These are phyloP conservation scores for Anthrax anthrax DNA, from an alignment of 2,888 invertebrate genomes.

Conservation along the genomic window DNA sequence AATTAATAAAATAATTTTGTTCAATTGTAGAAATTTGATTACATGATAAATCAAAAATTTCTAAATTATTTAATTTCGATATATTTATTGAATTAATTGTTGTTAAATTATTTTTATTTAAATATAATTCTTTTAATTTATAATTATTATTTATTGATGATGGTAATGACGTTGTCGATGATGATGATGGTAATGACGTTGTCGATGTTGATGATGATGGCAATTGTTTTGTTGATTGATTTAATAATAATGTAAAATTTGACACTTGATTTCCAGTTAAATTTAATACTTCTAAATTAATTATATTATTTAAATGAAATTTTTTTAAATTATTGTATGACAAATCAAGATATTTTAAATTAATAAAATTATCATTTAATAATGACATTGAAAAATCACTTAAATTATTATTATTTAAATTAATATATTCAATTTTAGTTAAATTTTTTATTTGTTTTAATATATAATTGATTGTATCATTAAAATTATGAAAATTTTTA, in stretches of 20 bases:
- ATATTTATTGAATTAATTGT: conserved; percentile 16
- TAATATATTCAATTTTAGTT: conserved; percentile 3
- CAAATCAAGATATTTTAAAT: conserved; percentile 11
- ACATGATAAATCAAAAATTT: conserved; percentile 29
- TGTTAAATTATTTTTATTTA: conserved; percentile 14
- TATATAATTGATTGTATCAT: not conserved
- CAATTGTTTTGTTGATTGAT: too few species aligned
- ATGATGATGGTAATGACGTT: too few species aligned
- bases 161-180: not conserved
- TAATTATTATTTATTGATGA: not conserved
- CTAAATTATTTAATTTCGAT: conserved; percentile 19
- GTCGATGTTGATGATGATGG: too few species aligned
- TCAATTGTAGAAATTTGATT: conserved; percentile 24
- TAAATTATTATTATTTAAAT: conserved; percentile 13
- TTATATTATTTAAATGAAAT: not conserved
- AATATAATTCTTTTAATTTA: not conserved
- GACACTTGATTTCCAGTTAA: conserved; percentile 13
- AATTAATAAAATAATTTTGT: conserved; percentile 21
- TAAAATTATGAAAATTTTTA: conserved; percentile 8
- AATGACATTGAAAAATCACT: not conserved
- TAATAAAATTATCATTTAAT: conserved; percentile 1
- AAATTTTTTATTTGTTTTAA: not conserved
- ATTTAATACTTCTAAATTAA: conserved; percentile 10
- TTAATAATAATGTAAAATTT: conserved; percentile 12
- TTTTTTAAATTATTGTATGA: conserved; percentile 9